Evolutionary conservation across 2,797 vertebrate species (phyloP).

Genomic region (Chiloscyllium punctatum): DNA sequence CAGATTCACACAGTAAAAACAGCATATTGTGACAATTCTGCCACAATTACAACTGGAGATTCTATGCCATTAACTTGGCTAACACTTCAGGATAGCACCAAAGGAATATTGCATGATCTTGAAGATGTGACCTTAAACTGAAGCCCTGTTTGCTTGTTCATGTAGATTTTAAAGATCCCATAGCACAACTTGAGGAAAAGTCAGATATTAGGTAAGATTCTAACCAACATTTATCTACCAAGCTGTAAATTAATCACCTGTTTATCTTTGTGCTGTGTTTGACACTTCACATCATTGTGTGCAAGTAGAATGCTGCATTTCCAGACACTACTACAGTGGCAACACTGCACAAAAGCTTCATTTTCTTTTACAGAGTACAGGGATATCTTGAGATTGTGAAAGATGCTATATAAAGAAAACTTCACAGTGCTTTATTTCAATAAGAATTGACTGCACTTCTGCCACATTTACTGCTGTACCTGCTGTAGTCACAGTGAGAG

Average conservation of each 20-base stretch:
- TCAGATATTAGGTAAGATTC: neutral
- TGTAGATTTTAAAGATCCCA: neutral
- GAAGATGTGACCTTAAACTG: neutral
- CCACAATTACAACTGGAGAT: no score
- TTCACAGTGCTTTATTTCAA: neutral
- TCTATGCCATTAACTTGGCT: neutral
- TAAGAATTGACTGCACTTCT: neutral
- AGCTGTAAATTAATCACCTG: neutral
- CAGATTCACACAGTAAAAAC: neutral
- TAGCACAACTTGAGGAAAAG: no score
- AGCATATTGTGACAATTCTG: no score
- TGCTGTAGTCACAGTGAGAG: neutral
- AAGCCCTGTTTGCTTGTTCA: neutral
- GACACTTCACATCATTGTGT: neutral
- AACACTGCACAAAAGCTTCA: neutral
- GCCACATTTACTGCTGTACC: neutral
- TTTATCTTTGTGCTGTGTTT: neutral
- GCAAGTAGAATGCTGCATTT: neutral
- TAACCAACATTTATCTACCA: neutral
- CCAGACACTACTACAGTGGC: neutral
- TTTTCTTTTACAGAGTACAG: neutral
- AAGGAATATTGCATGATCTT: neutral
- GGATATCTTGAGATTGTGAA: neutral
- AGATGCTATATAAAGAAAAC: neutral
- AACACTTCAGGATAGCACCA: neutral